Evolutionary conservation across 2,888 invertebrate species (phyloP).

Genomic region (Zeuzera pyrina): DNA sequence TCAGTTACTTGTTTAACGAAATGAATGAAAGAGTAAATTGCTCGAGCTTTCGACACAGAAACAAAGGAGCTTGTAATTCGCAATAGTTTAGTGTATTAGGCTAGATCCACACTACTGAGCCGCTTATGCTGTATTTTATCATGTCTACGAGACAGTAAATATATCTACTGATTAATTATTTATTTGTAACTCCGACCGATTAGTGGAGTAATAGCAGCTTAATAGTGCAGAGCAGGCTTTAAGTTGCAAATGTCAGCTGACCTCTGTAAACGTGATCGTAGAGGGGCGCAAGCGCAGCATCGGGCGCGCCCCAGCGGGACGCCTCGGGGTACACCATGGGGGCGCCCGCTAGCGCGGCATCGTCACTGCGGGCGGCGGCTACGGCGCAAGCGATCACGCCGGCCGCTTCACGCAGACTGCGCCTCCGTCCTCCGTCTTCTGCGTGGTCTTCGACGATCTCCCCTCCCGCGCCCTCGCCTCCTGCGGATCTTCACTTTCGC

Average conservation of each 20-base stretch:
- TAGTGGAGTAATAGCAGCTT: slow-evolving; percentile 5
- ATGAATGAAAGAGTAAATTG: too few species aligned
- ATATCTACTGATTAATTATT: too few species aligned
- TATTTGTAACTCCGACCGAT: slow-evolving; percentile 6
- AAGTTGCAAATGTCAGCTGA: slow-evolving; percentile 62
- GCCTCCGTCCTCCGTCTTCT: slow-evolving; percentile 9
- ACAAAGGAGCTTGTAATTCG: slow-evolving; percentile 33
- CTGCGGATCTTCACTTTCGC: slow-evolving; percentile 63
- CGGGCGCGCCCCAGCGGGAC: slow-evolving; percentile 74
- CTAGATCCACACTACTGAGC: too few species aligned
- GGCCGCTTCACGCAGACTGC: slow-evolving; percentile 59
- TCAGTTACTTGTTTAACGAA: too few species aligned
- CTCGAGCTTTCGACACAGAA: slow-evolving; percentile 21
- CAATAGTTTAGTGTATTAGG: too few species aligned
- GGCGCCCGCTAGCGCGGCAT: slow-evolving; percentile 53
- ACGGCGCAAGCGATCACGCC: slow-evolving; percentile 51
- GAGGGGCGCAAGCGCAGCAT: slow-evolving; percentile 75
- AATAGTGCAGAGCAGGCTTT: slow-evolving; percentile 21
- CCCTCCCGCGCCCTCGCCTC: slow-evolving; percentile 14
- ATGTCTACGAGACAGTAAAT: too few species aligned
- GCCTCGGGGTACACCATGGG: slow-evolving; percentile 77
- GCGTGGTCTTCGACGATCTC: slow-evolving; percentile 7
- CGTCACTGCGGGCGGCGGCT: slow-evolving; percentile 25
- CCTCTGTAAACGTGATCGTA: slow-evolving; percentile 79
- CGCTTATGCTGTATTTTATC: too few species aligned